A percentile compares a stretch with the other conserved stretches of the same genome.
Conservation (phyloP, 2,113 vertebrate species). For the Genyomyrus donnyi region DNA sequence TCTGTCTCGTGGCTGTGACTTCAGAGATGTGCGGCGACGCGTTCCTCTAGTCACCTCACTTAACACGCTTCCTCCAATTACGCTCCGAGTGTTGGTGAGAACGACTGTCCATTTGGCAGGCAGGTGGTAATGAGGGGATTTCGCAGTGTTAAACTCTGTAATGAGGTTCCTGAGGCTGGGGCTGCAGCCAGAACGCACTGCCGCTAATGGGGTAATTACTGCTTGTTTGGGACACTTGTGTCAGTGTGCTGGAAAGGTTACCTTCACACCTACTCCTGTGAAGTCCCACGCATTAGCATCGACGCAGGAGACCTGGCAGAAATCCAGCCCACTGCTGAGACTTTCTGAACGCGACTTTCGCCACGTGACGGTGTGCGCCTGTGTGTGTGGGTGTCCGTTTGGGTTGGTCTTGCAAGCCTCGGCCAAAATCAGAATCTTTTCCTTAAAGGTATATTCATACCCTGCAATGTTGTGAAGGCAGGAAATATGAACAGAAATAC, state of each 20-base stretch:
- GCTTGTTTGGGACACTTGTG: conserved; percentile 41
- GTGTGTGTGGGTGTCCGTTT: not conserved
- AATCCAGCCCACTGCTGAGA: not conserved
- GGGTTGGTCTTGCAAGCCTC: no score
- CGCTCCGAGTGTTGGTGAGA: conserved; percentile 13
- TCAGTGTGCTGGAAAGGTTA: conserved; percentile 51
- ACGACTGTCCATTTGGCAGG: conserved; percentile 54
- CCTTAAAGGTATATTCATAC: not conserved
- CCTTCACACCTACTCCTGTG: conserved; percentile 43
- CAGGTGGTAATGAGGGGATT: conserved; percentile 63
- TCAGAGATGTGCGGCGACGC: not conserved
- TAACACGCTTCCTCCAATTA: conserved; percentile 46
- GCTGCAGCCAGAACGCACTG: conserved; percentile 46
- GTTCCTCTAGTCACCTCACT: conserved; percentile 32
- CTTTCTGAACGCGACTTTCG: not conserved
- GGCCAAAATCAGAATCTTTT: not conserved
- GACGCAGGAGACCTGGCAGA: not conserved
- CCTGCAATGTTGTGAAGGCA: not conserved
- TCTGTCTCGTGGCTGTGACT: not conserved
- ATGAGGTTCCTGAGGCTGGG: conserved; percentile 55
- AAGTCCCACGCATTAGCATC: conserved; percentile 9
- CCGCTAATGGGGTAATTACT: conserved; percentile 66
- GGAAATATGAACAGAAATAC: not conserved
- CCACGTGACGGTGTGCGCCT: not conserved
- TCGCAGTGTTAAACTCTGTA: conserved; percentile 43